Base-by-base conservation (phyloP, 2,888 invertebrate species). In the Carcina quercana region DNA sequence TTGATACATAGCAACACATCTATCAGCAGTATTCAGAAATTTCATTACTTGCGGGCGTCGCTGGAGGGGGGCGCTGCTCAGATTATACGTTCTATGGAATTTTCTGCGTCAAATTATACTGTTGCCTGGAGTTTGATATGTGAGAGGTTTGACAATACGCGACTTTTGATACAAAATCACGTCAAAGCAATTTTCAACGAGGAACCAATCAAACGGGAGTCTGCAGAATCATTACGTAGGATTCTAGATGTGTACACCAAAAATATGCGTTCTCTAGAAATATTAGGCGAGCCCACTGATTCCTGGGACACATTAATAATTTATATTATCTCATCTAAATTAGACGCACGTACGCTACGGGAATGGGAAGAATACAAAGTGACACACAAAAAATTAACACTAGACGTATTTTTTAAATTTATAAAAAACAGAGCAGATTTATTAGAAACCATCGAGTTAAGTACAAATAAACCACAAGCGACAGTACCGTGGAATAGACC, bases 401-500 rank as follows among this genome's bases (percentile, higher is more conserved):
- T 47, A n/a, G 12, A 32, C 1, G 7, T 4, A 8, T 49, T 49
- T 30, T 13, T 43, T 11, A n/a, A 25, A 2, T 49, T 49, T 27
- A 3, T 52, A 3, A 30, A 35, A 1, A 39, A 33, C 17, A 42
- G 42, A 2, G 43, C 47, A 19, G 46, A 52, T 36, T 24, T 52
- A 28, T 12, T 47, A 3, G 47, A 51, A 36, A 45, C 45, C 2
- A 25, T 38, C 17, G 34, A 40, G 4, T 25, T 26, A 15, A 19
- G 22, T 13, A 20, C 12, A 6, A 5, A 5, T 2, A 12, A 11
- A 15, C 11, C 3, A 13, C 2, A 4, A 2, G 3, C 11, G 10
- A 25, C 13, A 3, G 8, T 25, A 26, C n/a, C 15, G 15, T 30
- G 14, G 20, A 13, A 27, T 11, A 37, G 32, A 21, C 3, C 37